Percentiles rank a stretch among this genome's conserved stretches.
Evolutionary conservation across 2,113 vertebrate species (phyloP).

Genomic region (Aptenodytes forsteri): DNA sequence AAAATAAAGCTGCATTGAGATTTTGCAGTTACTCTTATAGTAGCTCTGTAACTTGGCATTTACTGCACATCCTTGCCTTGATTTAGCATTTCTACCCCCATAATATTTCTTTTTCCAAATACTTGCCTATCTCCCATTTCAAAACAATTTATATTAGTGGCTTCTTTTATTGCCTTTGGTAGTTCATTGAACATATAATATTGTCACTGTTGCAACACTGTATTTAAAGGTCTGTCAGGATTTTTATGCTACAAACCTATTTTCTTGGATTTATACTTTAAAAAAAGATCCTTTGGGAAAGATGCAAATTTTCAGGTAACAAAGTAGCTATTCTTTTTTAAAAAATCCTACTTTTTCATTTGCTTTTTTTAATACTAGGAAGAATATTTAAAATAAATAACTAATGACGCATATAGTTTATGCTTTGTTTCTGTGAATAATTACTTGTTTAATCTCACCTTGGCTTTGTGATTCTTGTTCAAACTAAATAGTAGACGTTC

Average conservation of each 20-base stretch:
- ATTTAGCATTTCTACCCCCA: conserved; percentile 53
- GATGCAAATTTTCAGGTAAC: background rate
- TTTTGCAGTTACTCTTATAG: conserved; percentile 54
- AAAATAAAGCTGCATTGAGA: conserved; percentile 49
- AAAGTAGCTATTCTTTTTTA: background rate
- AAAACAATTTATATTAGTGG: conserved; percentile 61
- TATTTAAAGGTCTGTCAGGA: conserved; percentile 52
- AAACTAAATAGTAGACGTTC: background rate
- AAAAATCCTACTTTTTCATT: background rate
- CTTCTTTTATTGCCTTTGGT: conserved; percentile 52
- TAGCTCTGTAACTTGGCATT: conserved; percentile 45
- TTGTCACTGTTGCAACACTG: background rate
- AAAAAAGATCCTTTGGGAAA: background rate
- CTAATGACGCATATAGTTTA: background rate
- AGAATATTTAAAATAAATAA: background rate
- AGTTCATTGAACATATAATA: conserved; percentile 49
- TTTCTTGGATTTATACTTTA: conserved; percentile 34
- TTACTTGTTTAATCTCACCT: background rate
- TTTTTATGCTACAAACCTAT: conserved; percentile 44
- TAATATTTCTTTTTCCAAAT: conserved; percentile 63
- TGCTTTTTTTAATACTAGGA: background rate
- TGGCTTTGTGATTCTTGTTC: background rate
- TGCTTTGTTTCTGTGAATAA: background rate
- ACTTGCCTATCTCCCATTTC: conserved; percentile 60
- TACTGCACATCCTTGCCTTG: conserved; percentile 49